Base-by-base conservation (phyloP, 92 coral and sea anemone genomes). In the Parazoanthus swiftii region DNA sequence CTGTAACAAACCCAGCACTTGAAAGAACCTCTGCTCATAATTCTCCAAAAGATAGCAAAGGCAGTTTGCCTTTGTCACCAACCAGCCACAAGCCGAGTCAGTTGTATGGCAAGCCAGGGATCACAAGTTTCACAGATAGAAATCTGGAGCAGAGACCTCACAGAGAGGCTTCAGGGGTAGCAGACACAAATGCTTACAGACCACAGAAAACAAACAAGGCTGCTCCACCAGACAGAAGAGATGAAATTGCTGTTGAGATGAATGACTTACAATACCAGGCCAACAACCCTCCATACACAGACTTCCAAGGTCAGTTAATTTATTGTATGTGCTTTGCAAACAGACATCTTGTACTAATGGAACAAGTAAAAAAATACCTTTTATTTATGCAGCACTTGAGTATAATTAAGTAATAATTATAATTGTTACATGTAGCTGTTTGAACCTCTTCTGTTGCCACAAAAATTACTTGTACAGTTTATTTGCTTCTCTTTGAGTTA, bases 211-310 rank as follows among this genome's bases (percentile, higher is more conserved):
- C 56, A 37, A 25, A 51, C 2, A 86, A 46, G 43, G 74, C 63
- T 23, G 33, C 76, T n/a, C 48, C 74, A 43, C 58, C 79, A 5
- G 89, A 86, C 74, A 86, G 85, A 76, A 68, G 80, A 25, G 83
- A 91, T 33, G 93, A 90, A 42, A 70, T 76, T 29, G 63, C 81
- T 33, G 43, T 68, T 79, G 95, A 93, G 74, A 79, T 93, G 94
- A 89, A 91, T 50, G 92, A 92, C n/a, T 25, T 89, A 85, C 90
- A 92, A 82, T 88, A 77, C 82, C 80, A 89, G 39, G 86, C 89
- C 58, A 88, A 80, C 54, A 85, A 93, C 43, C 99, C 97, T 36
- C 99, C 99, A 20, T 97, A 84, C 70, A 96, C 93, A 42, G 94
- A 95, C 93, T 97, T 97, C 84, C 91, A 94, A 93, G 98, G 99